phyloP scores from a whole-genome alignment of 2,797 vertebrate genomes.

The Oryzias sinensis region DNA sequence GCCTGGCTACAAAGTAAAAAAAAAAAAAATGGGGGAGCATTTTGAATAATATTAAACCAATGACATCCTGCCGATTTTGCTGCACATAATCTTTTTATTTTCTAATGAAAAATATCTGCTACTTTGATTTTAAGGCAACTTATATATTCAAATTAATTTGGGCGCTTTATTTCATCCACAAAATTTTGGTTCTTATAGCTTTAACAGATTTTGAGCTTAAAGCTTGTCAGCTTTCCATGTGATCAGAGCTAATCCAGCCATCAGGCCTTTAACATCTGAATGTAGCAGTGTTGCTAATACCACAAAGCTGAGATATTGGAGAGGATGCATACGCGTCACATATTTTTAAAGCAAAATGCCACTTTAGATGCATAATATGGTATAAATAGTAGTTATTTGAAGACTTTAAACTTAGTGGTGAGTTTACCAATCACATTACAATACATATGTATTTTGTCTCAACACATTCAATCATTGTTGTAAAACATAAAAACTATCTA shows the following conservation, averaged over 20 bases:
- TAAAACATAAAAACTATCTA: too few species aligned
- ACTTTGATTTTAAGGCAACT: conserved; percentile 5
- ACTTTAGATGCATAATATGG: too few species aligned
- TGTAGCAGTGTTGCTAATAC: conserved; percentile 52
- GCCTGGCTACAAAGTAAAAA: too few species aligned
- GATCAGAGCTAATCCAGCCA: conserved; percentile 68
- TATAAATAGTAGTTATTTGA: too few species aligned
- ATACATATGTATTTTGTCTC: too few species aligned
- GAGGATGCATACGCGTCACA: conserved; percentile 43
- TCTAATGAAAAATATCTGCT: neutral
- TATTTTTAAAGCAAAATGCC: too few species aligned
- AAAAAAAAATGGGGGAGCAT: too few species aligned
- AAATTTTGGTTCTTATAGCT: conserved; percentile 34
- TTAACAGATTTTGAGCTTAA: conserved; percentile 56
- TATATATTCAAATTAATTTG: conserved; percentile 28
- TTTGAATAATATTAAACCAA: too few species aligned
- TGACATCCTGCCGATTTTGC: too few species aligned
- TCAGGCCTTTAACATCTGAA: conserved; percentile 56
- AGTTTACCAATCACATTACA: too few species aligned
- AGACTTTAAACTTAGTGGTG: too few species aligned
- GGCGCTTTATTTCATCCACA: conserved; percentile 11
- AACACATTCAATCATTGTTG: too few species aligned
- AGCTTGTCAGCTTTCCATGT: conserved; percentile 62
- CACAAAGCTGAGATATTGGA: conserved; percentile 58
- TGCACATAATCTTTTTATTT: neutral